Base-by-base conservation (phyloP, 2,888 invertebrate genomes). In the Drosophila stalkeri region DNA sequence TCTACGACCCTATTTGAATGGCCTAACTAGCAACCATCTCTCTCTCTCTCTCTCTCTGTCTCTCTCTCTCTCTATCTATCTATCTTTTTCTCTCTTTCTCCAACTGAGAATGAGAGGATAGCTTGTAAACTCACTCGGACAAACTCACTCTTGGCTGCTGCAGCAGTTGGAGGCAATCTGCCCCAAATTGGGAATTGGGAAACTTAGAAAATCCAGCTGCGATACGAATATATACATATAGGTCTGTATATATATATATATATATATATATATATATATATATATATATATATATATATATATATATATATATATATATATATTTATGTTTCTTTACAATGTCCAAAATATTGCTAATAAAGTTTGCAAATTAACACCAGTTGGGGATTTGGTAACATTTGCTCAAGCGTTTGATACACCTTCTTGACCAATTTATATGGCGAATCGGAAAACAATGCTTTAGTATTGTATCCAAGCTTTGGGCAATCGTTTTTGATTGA, bases 401-500 rank as follows among this genome's bases (percentile, higher is more conserved):
- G 31, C 52, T 27, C 33, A 39, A 33, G 3, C 44, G 41, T 55
- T 47, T 49, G 46, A 41, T 55, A 35, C 41, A 12, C 27, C 18
- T 65, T 67, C 49, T 47, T 67, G 49, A n/a, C 35, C 49, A 56
- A 67, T 43, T 65, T 56, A 23, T 33, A 54, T 39, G 37, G 20
- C 33, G 18, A 41, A 41, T 44, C 46, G 41, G 16, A 57, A 54
- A 46, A 72, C 75, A 75, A 75, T 75, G 70, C 44, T 31, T 27
- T 33, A 41, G 20, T 55, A 56, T 67, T 69, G 60, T 65, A 57
- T 41, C 52, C 64, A 69, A 46, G 65, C 9, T 77, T 77, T 65
- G 33, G 77, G 65, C 61, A 73, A 73, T 66, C 63, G 65, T 12
- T 69, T 69, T 77, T 70, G 70, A 70, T 77, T 66, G 78, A 77